These are phyloP conservation scores for Pangasius mekongensis DNA, from an alignment of 2,797 vertebrate genomes.

Conservation along the genomic window DNA sequence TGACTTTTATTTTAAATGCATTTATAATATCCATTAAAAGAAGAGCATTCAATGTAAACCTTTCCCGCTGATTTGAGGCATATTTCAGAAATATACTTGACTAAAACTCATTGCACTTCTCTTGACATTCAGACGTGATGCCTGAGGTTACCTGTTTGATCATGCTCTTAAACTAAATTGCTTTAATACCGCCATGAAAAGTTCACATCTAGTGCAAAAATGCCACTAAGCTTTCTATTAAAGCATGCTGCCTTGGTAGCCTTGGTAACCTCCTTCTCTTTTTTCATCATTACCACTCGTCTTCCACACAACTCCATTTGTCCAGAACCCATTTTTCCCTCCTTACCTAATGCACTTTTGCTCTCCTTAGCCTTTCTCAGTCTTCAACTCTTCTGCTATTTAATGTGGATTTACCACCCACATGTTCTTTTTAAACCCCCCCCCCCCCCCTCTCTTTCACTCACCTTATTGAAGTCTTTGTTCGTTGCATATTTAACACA, in stretches of 20 bases:
- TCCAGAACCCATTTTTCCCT: conserved; percentile 37
- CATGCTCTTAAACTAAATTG: conserved; percentile 47
- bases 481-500: conserved; percentile 63
- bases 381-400: conserved; percentile 26
- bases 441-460: conserved; percentile 60
- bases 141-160: conserved; percentile 43
- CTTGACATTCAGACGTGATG: conserved; percentile 30
- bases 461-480: conserved; percentile 26
- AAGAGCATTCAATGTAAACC: not conserved
- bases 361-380: conserved; percentile 46
- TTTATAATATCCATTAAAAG: not conserved
- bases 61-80: not conserved
- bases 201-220: conserved; percentile 45
- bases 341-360: conserved; percentile 47
- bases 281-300: conserved; percentile 1
- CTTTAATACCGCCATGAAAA: conserved; percentile 49
- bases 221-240: conserved; percentile 46
- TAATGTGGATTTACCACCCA: conserved; percentile 35
- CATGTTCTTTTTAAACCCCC: conserved; percentile 19
- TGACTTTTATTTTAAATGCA: not conserved
- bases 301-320: conserved; percentile 23
- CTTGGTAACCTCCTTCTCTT: conserved; percentile 37
- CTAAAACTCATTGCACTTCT: conserved; percentile 18
- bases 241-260: conserved; percentile 42
- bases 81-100: not conserved